Base-by-base conservation (phyloP, 2,797 vertebrate species). In the Geotrypetes seraphini region DNA sequence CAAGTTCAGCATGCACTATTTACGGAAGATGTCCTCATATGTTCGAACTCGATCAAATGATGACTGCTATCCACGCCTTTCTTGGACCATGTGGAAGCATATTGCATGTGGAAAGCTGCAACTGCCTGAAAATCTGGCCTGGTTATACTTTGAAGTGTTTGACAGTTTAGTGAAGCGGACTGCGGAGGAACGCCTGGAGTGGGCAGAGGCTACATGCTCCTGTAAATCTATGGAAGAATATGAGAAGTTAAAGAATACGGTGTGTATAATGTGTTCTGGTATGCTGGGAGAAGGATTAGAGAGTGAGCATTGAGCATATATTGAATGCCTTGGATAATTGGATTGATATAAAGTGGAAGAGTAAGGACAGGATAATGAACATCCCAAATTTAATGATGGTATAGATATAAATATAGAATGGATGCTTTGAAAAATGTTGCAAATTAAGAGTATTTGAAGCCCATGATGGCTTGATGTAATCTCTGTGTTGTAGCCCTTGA, bases 71-170 rank as follows among this genome's bases (percentile, higher is more conserved):
- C 93, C 93, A 2, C 38, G 59, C 7, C 52, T 97, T 30, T 54
- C 61, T 47, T 99, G 94, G 94, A 56, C 78, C 13, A 75, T 85
- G 50, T 99, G 94, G 96, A 78, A 85, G 28, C 92, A 87, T 38
- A 93, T 99, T 8, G 93, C 93, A 8, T 96, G 94, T 23, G 92
- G 90, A 8, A 99, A 97, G 71, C 75, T 99, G 21, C 93, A 94
- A 75, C 65, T 97, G 25, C 55, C 73, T 11, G 85, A 86, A 36
- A 88, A 87, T 6, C 49, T 90, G 8, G 94, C 92, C 0, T 99
- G 94, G 96, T 82, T 97, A 12, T 97, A 96, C 73, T 93, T 96
- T 25, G 89, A 99, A 63, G 83, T 88, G 6, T 99, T 91, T 46
- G 85, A 89, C 61, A 75, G 88, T 16, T 73, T 96, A 16, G 23